Evolutionary conservation across 2,888 invertebrate genomes (phyloP).

Genomic region (Hartigia nigra): DNA sequence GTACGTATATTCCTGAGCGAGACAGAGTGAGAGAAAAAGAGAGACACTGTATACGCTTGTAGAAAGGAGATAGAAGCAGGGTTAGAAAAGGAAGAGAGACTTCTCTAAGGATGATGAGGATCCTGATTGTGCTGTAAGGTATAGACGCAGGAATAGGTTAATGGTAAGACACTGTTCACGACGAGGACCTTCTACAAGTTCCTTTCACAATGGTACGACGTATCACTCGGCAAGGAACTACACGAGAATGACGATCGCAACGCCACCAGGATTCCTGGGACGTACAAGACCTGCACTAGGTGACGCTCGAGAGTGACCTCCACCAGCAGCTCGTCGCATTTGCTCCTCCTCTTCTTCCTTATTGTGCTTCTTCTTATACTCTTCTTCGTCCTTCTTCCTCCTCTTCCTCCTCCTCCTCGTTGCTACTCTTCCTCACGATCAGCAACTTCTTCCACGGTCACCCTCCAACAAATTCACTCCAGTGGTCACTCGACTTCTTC

Average conservation of each 20-base stretch:
- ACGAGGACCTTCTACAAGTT: background rate
- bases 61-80: slow-evolving; percentile 1
- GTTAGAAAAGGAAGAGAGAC: background rate
- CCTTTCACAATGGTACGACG: background rate
- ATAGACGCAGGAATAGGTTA: background rate
- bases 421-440: background rate
- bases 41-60: slow-evolving; percentile 16
- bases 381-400: background rate
- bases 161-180: background rate
- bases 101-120: background rate
- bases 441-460: background rate
- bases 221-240: background rate
- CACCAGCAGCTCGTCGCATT: background rate
- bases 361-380: background rate
- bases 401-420: background rate
- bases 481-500: background rate
- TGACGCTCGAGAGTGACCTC: slow-evolving; percentile 41
- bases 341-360: slow-evolving; percentile 29
- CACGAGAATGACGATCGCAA: background rate
- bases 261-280: background rate
- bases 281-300: slow-evolving; percentile 23
- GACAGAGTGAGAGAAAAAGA: slow-evolving; percentile 11
- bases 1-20: background rate
- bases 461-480: background rate
- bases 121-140: background rate